phyloP scores from a whole-genome alignment of 2,797 vertebrate species.

The Naso thynnoides region DNA sequence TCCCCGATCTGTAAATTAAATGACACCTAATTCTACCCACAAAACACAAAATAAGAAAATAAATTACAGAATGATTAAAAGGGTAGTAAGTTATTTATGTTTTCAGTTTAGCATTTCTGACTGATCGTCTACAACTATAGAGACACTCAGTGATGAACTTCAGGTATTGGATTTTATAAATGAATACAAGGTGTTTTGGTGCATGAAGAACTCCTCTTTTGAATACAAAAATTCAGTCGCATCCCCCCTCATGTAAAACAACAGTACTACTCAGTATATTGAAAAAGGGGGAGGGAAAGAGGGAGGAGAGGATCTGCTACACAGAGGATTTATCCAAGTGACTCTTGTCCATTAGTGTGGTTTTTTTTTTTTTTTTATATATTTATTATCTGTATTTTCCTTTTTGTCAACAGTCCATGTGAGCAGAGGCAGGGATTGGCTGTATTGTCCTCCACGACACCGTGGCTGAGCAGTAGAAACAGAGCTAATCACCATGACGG shows the following conservation, averaged over 20 bases:
- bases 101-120: constrained; percentile 4
- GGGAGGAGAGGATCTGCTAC: constrained; percentile 59
- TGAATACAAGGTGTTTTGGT: constrained; percentile 21
- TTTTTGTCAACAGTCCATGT: constrained; percentile 48
- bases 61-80: constrained; percentile 42
- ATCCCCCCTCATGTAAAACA: constrained; percentile 42
- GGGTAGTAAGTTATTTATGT: constrained; percentile 11
- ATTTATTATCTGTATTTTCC: constrained; percentile 22
- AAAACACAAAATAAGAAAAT: constrained; percentile 36
- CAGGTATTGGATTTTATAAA: constrained; percentile 8
- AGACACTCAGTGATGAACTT: constrained; percentile 12
- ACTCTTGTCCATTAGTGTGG: constrained; percentile 59
- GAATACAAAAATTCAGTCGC: constrained; percentile 52
- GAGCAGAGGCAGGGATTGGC: constrained; percentile 68
- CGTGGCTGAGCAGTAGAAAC: constrained; percentile 48
- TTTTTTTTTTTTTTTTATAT: constrained; percentile 16
- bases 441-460: constrained; percentile 57
- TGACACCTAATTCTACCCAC: constrained; percentile 23
- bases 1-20: constrained; percentile 18
- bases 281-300: background rate
- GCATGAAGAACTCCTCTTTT: constrained; percentile 27
- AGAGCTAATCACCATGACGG: constrained; percentile 46
- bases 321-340: constrained; percentile 42
- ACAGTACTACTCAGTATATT: constrained; percentile 53
- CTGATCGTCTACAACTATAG: background rate